Evolutionary conservation across 1,140 invertebrate species (phyloP).

Genomic region (Drosophila trapezifrons): DNA sequence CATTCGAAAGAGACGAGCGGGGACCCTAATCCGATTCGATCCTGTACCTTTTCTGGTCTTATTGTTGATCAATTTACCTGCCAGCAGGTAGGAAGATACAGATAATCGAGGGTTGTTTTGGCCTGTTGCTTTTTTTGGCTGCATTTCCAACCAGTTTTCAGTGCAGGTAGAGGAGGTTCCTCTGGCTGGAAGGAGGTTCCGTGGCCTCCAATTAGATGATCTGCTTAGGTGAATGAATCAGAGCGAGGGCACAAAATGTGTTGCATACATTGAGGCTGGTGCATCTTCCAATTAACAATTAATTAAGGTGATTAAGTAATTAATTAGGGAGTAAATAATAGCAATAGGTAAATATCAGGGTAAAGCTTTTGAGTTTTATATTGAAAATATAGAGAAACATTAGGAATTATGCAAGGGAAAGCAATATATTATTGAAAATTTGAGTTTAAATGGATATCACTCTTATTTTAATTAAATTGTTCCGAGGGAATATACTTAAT

Average conservation of each 20-base stretch:
- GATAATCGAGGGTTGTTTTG: conserved; percentile 54
- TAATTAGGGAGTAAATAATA: neutral
- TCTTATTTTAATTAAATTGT: neutral
- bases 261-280: conserved; percentile 39
- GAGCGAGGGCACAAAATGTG: conserved; percentile 6
- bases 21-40: conserved; percentile 57
- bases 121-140: conserved; percentile 24
- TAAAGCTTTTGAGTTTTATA: neutral
- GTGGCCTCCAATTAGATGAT: conserved; percentile 59
- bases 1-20: conserved; percentile 49
- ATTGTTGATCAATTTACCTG: conserved; percentile 67
- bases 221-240: conserved; percentile 38
- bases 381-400: neutral
- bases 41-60: conserved; percentile 51
- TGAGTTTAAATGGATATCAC: neutral
- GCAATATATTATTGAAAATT: neutral
- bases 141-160: conserved; percentile 60
- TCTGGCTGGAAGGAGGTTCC: conserved; percentile 2
- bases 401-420: too few species aligned
- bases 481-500: too few species aligned
- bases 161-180: conserved; percentile 39
- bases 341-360: neutral
- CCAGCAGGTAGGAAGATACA: conserved; percentile 51
- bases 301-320: conserved; percentile 11
- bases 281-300: conserved; percentile 8